Conservation (phyloP, 1,140 invertebrate species). For the Phymastichus coffea region DNA sequence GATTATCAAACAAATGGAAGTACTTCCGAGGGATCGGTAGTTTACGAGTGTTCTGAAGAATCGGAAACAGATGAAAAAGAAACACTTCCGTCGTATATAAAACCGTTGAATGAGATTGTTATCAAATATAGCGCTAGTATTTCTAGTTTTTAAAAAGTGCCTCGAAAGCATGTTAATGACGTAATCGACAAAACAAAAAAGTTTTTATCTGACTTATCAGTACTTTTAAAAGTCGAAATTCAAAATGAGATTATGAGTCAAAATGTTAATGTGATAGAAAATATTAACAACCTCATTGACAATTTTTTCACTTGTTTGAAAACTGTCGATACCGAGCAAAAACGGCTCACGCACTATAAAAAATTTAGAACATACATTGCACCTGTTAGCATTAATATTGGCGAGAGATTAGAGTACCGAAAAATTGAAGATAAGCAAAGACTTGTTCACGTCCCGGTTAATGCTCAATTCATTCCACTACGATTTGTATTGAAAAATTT, state of each 20-base stretch:
- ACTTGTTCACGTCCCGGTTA: not conserved
- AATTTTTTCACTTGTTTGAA: not conserved
- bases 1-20: too few relatives aligned
- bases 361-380: not conserved
- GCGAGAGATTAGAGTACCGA: slow-evolving; percentile 6
- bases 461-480: slow-evolving; percentile 1
- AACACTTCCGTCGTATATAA: not conserved
- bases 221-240: not conserved
- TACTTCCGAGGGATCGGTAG: too few relatives aligned
- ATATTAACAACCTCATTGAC: not conserved
- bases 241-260: not conserved
- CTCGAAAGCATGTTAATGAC: not conserved
- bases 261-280: not conserved
- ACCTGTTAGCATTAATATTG: too few relatives aligned
- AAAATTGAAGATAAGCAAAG: not conserved
- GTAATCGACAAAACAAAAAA: too few relatives aligned
- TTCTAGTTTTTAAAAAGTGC: not conserved
- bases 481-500: not conserved
- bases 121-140: not conserved
- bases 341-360: too few relatives aligned
- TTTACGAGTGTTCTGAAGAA: not conserved
- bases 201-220: not conserved
- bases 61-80: not conserved
- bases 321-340: not conserved
- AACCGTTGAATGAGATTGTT: not conserved